Evolutionary conservation across 30 jellyfish, hydroid and myxozoan species (phyloP), one percentile per base, ranked within the genome.

Genomic region (Pelagia noctiluca): DNA sequence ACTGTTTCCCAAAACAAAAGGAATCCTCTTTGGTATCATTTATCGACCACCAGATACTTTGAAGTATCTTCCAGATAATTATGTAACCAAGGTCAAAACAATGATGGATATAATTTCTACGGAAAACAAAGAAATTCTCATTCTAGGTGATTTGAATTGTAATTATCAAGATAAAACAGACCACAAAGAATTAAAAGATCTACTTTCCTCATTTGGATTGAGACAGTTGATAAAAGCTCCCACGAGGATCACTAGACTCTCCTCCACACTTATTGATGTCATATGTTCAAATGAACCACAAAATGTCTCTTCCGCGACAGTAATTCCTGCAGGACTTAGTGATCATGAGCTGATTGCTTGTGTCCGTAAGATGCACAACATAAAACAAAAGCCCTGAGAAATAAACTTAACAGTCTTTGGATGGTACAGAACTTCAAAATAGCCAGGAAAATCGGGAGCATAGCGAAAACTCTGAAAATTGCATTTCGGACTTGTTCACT

Each of bases 301-400:
- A 31, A 78, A 78, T 34, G 35, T 78, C 26, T 35, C 50, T 50
- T 60, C 80, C 53, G 42, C 75, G 57, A 61, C 76, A 60, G 95
- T 85, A 36, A 63, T 85, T 74, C 89, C 89, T 80, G 82, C 86
- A 1, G 75, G 84, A 0, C 73, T 86, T 19, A 72, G 91, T 60
- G 96, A 86, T 76, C 96, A 67, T 66, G 90, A 86, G 52, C 50
- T 76, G 80, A 52, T 76, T 66, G 85, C 74, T 54, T 76, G 86
- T 76, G 86, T 66, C 63, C 76, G 96, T 49, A 86, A 86, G 73
- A 2, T 63, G 47, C 84, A 86, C 75, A 48, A 65, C 73, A 76
- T 64, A 61, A 76, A 76, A 86, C 76, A 49, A 26, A 25, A 75
- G 63, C 86, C 85, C 53, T 75, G 35, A 63, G 86, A 23, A 11